Evolutionary conservation across 1,140 invertebrate genomes (phyloP), one percentile per base, ranked within the genome.

Genomic region (Drosophila rhopaloa): DNA sequence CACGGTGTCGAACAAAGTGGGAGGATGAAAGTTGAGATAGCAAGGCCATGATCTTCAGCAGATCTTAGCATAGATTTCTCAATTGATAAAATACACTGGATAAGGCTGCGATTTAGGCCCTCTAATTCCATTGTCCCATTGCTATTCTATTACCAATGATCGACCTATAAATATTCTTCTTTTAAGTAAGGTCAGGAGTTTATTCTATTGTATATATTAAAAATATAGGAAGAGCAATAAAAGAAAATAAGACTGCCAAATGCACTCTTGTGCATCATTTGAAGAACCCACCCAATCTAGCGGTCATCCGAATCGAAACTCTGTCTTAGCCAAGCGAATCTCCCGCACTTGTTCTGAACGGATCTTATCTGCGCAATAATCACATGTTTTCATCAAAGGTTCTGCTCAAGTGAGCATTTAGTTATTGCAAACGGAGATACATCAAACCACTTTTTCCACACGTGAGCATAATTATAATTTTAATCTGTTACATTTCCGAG

Each of bases 11-110:
- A 62, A 38, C 62, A 19, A 37, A 37, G 27, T 29, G 3, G 35
- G 46, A 67, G 63, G 68, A 71, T 71, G 67, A 71, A 71, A 71
- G 67, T 57, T 24, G 35, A 46, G 65, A 71, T 71, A 67, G 61
- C 14, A 41, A 5, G 19, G 32, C 37, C 29, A 40, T 40, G 48
- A 70, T 46, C 63, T 70, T 55, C 29, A 6, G 3, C 29, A 38
- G 38, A 46, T 16, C 16, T 67, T 40, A 14, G 16, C 35, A 24
- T 13, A 40, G 41, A 24, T 38, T 66, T 38, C 27, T 24, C n/a
- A 46, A 67, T 41, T 43, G 47, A 29, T 48, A 46, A 24, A 24
- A 13, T 11, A 4, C 24, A 24, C 10, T 7, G 19, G 5, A 32
- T 7, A 32, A 7, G 0, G 29, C 29, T 19, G 19, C 2, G 27